A percentile compares a stretch with the other conserved stretches of the same genome.
phyloP scores from a whole-genome alignment of 2,113 vertebrate genomes.

The Callionymus lyra region DNA sequence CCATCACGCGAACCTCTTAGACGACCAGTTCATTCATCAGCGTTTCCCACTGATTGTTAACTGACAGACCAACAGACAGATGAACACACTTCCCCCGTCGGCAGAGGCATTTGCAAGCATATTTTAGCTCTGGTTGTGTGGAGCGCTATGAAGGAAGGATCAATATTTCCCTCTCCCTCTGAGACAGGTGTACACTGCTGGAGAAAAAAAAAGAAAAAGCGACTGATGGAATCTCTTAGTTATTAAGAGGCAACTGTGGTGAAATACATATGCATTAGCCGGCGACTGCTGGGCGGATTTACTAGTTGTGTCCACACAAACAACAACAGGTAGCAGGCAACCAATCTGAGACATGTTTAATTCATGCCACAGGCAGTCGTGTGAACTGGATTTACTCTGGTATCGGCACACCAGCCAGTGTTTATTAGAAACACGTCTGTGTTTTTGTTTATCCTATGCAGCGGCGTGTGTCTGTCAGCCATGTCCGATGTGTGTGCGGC shows the following conservation, averaged over 20 bases:
- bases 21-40: slow-evolving; percentile 45
- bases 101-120: slow-evolving; percentile 15
- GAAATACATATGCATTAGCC: slow-evolving; percentile 54
- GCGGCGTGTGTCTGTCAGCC: slow-evolving; percentile 35
- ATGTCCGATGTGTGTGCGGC: slow-evolving; percentile 12
- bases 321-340: slow-evolving; percentile 53
- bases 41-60: slow-evolving; percentile 42
- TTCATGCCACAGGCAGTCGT: slow-evolving; percentile 44
- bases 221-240: slow-evolving; percentile 41
- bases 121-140: slow-evolving; percentile 17
- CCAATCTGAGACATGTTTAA: slow-evolving; percentile 56
- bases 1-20: slow-evolving; percentile 17
- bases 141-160: slow-evolving; percentile 29
- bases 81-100: slow-evolving; percentile 9
- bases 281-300: slow-evolving; percentile 46
- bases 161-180: slow-evolving; percentile 48
- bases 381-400: slow-evolving; percentile 23
- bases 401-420: slow-evolving; percentile 28
- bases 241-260: slow-evolving; percentile 36
- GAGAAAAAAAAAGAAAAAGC: no score
- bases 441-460: slow-evolving; percentile 19
- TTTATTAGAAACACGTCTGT: slow-evolving; percentile 29
- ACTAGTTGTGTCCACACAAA: slow-evolving; percentile 47
- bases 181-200: slow-evolving; percentile 43
- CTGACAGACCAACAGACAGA: slow-evolving; percentile 16